Evolutionary conservation across 2,888 invertebrate species (phyloP).

Genomic region (Lathronympha strigana): DNA sequence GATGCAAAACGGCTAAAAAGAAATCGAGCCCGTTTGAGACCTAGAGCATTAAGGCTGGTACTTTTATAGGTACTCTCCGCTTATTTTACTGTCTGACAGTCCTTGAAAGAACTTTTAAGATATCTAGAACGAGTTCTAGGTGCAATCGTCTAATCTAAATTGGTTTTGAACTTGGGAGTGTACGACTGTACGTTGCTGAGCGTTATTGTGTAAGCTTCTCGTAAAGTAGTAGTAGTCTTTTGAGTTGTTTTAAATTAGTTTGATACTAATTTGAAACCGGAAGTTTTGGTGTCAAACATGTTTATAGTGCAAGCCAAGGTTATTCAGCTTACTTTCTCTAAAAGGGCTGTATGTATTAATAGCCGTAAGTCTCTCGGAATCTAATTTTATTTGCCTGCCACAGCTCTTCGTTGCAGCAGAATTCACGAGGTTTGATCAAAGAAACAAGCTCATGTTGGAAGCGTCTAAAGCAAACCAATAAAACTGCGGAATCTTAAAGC

Average conservation of each 20-base stretch:
- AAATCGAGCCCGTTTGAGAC: conserved; percentile 17
- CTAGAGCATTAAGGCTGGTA: conserved; percentile 30
- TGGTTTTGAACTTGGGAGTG: conserved; percentile 10
- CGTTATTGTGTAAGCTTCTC: conserved; percentile 11
- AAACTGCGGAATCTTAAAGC: conserved; percentile 12
- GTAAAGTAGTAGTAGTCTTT: background rate
- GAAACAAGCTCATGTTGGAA: background rate
- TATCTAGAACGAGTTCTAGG: conserved; percentile 8
- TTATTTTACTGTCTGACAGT: conserved; percentile 17
- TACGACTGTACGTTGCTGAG: conserved; percentile 10
- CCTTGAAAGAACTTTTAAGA: conserved; percentile 21
- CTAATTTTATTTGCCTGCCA: background rate
- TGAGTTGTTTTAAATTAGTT: background rate
- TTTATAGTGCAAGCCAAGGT: no score
- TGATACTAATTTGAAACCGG: no score
- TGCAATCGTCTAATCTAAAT: conserved; percentile 23
- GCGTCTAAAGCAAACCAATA: conserved; percentile 1
- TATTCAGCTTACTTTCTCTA: background rate
- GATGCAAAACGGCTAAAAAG: conserved; percentile 28
- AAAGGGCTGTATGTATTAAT: background rate
- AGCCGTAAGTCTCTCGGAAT: background rate
- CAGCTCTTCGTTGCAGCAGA: background rate
- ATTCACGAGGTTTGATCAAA: background rate
- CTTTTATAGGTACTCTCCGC: conserved; percentile 28
- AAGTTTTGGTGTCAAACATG: no score